Base-by-base conservation (phyloP, 2,888 invertebrate genomes). In the Phengaris arion region DNA sequence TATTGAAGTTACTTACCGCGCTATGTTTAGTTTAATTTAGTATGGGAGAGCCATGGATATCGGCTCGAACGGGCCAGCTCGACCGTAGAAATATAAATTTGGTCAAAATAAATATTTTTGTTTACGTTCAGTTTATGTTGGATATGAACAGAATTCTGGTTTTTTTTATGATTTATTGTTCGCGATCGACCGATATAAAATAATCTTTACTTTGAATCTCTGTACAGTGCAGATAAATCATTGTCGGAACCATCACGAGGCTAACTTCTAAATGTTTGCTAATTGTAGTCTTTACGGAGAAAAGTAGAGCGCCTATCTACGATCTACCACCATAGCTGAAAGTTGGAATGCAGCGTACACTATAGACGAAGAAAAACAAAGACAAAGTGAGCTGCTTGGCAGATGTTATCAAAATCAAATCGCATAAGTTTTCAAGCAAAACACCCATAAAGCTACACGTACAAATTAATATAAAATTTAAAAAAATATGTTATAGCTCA, bases 241-340 rank as follows among this genome's bases (percentile, higher is more conserved):
- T 81, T 81, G 82, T 82, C 80, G 6, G 22, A 79, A 81, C 81
- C 80, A 81, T 79, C 75, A 76, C 77, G 79, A 75, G 78, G 80
- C 80, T 81, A 81, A 81, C 84, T 85, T 83, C 83, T 84, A 84
- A 85, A 85, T 85, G 85, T 85, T 85, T 85, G 84, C 84, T 85
- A 85, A 85, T 85, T 85, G 83, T 81, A 79, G 81, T 80, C 78
- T 78, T 79, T 79, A 79, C 74, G 76, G 76, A 77, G 74, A 78
- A 72, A 72, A 72, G 54, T 72, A 13, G 80, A 79, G 80, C 79
- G 79, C 78, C 81, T 81, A 83, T 83, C 83, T 79, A 15, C 57
- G 68, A 79, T 79, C 79, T 80, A 22, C 35, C 73, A 46, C 48
- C 55, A 54, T 15, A 15, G 69, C 22, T 55, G 54, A 55, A 57